A percentile compares a stretch with the other conserved stretches of the same genome.
Evolutionary conservation across 2,888 invertebrate genomes (phyloP).

Genomic region (Steromphala cineraria): DNA sequence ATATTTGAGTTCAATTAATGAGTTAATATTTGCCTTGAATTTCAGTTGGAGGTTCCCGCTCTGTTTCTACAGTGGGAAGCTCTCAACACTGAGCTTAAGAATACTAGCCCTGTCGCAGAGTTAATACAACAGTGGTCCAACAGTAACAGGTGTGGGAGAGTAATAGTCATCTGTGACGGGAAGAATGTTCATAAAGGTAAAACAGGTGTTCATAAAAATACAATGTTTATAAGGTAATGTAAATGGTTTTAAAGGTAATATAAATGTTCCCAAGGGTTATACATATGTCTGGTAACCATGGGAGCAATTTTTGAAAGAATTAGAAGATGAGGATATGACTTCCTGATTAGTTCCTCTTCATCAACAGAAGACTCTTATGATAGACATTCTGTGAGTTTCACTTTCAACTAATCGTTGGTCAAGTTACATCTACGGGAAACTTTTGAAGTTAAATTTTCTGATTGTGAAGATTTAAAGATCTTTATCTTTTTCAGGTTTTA

Average conservation of each 20-base stretch:
- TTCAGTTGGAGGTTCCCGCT: slow-evolving; percentile 51
- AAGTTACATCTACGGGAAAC: no score
- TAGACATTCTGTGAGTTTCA: no score
- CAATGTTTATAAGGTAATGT: no score
- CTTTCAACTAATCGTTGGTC: background rate
- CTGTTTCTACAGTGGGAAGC: slow-evolving; percentile 52
- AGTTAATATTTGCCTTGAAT: background rate
- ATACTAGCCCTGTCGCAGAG: slow-evolving; percentile 18
- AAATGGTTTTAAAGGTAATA: no score
- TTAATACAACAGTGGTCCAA: slow-evolving; percentile 37
- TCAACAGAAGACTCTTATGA: no score
- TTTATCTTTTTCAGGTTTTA: slow-evolving; percentile 1
- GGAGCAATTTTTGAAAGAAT: no score
- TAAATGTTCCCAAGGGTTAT: no score
- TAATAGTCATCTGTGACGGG: slow-evolving; percentile 51
- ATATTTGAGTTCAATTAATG: no score
- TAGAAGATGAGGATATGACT: no score
- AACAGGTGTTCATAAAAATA: background rate
- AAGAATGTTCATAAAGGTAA: slow-evolving; percentile 43
- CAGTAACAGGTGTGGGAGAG: slow-evolving; percentile 43
- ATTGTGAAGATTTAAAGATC: background rate
- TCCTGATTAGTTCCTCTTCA: no score
- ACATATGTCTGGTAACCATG: no score
- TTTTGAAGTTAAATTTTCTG: background rate
- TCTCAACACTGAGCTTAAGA: slow-evolving; percentile 5